phyloP scores from a whole-genome alignment of 92 coral and sea anemone species.

The Ricordea florida region DNA sequence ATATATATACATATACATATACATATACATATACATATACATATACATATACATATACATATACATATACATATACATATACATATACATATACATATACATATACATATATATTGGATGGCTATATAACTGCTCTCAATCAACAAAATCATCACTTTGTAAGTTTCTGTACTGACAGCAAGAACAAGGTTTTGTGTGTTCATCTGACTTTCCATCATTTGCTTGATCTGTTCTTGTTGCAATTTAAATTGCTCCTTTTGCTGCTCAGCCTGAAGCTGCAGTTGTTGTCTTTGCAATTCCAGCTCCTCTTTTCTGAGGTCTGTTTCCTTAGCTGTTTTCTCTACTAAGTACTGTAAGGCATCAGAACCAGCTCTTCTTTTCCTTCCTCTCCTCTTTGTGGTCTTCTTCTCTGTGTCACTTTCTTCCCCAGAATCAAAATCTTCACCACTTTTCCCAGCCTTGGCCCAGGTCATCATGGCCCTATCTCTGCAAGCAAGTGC shows the following conservation, averaged over 20 bases:
- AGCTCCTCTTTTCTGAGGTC: slow-evolving; percentile 38
- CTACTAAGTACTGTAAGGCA: slow-evolving; percentile 63
- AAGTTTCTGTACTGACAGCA: slow-evolving; percentile 42
- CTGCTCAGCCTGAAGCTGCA: slow-evolving; percentile 57
- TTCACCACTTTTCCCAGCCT: slow-evolving; percentile 50
- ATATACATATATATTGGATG: not conserved
- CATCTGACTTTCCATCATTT: slow-evolving; percentile 43
- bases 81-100: not conserved
- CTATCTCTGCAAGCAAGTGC: slow-evolving; percentile 63
- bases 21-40: no score
- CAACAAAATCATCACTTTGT: slow-evolving; percentile 29
- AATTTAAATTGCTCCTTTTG: slow-evolving; percentile 44
- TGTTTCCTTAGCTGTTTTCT: slow-evolving; percentile 45
- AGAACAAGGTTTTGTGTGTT: slow-evolving; percentile 52
- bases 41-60: not conserved
- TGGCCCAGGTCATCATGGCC: slow-evolving; percentile 70
- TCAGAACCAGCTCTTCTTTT: slow-evolving; percentile 63
- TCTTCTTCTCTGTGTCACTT: slow-evolving; percentile 33
- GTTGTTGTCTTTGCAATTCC: slow-evolving; percentile 49
- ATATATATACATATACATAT: no score
- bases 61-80: not conserved
- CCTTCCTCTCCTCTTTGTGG: slow-evolving; percentile 51
- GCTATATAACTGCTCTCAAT: slow-evolving; percentile 18
- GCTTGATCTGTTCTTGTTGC: slow-evolving; percentile 51
- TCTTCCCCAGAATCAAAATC: slow-evolving; percentile 59